Evolutionary conservation across 2,888 invertebrate genomes (phyloP), one percentile per base, ranked within the genome.

Genomic region (Charanyca ferruginea): DNA sequence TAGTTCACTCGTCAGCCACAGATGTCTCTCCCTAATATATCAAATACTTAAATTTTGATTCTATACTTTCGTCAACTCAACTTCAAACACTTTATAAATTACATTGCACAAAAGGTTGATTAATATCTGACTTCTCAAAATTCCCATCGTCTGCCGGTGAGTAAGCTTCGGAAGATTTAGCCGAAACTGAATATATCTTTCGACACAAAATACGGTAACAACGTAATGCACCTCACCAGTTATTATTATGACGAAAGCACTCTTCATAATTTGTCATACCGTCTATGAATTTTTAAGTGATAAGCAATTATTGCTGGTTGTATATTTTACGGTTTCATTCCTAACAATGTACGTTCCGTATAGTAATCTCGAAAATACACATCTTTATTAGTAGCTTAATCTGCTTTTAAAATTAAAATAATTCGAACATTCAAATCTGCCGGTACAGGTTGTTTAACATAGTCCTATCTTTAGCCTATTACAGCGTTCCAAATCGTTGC

Each of bases 231-330:
- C 42, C 72, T 28, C 20, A 9, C 13, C 35, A 20, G 49, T 25
- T 18, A 16, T 35, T 57, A 28, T 6, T 66, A 66, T 48, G 42
- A 57, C 55, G 59, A 57, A 73, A 55, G 47, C 38, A 45, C 52
- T 44, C 20, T 62, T 54, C 28, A 41, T 42, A 53, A 66, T 73
- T 62, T 54, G 68, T 23, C 47, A 79, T 58, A 79, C 58, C 38
- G 20, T 58, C 25, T 51, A 8, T 20, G 42, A 38, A 47, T 73
- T 49, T 57, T 3, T 49, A 44, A 51, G 23, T 58, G 54, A 74
- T 68, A 74, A 55, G 57, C 20, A 32, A 23, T 73, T 57, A 45
- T 32, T 41, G 9, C 9, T 20, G n/a, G 28, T 51, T 25, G 32
- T 54, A 32, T 47, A 47, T 49, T 63, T 77, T 35, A 42, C 35